phyloP scores from a whole-genome alignment of 2,888 invertebrate genomes.

The Diplazon laetatorius region DNA sequence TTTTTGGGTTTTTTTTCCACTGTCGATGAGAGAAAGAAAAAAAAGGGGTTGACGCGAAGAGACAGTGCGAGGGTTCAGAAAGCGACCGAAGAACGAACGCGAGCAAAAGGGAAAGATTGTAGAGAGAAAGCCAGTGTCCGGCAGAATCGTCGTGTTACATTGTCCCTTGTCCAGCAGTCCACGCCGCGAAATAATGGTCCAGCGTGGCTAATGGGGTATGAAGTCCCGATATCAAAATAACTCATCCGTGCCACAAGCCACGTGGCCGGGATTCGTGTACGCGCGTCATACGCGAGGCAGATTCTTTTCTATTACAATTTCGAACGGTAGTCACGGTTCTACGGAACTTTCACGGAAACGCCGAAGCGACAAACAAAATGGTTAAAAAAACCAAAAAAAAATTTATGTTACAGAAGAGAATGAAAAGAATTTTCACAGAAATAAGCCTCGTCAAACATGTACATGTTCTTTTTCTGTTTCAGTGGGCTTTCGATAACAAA shows the following conservation, averaged over 20 bases:
- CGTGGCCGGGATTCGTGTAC: slow-evolving; percentile 33
- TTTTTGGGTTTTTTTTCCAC: slow-evolving; percentile 53
- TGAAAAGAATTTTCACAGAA: slow-evolving; percentile 25
- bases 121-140: slow-evolving; percentile 53
- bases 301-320: slow-evolving; percentile 46
- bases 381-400: slow-evolving; percentile 9
- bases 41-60: slow-evolving; percentile 55
- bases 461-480: slow-evolving; percentile 48
- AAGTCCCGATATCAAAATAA: slow-evolving; percentile 81
- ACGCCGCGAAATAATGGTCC: slow-evolving; percentile 78
- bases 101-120: slow-evolving; percentile 43
- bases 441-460: slow-evolving; percentile 19
- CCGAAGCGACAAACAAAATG: slow-evolving; percentile 21
- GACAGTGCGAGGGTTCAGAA: slow-evolving; percentile 24
- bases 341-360: slow-evolving; percentile 33
- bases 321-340: slow-evolving; percentile 46
- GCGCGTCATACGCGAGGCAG: slow-evolving; percentile 28
- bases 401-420: too few species aligned
- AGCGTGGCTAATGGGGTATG: slow-evolving; percentile 79
- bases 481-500: slow-evolving; percentile 43
- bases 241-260: slow-evolving; percentile 66
- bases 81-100: slow-evolving; percentile 48
- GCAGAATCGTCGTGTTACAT: slow-evolving; percentile 79
- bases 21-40: slow-evolving; percentile 54
- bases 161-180: slow-evolving; percentile 72